Base-by-base conservation (phyloP, 2,113 vertebrate genomes). In the Acanthochromis polyacanthus region DNA sequence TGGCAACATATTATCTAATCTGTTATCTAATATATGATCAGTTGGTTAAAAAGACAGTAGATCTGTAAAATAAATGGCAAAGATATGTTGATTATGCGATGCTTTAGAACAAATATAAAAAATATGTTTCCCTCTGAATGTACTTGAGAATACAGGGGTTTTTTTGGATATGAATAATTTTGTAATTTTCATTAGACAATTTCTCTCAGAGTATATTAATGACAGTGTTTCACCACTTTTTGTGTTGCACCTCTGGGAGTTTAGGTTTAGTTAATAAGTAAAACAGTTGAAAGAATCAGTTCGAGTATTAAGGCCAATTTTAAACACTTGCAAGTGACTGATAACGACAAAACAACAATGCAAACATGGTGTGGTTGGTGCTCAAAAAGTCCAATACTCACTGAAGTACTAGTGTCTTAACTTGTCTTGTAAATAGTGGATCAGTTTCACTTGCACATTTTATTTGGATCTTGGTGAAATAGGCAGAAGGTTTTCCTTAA, bases 401-500 rank as follows among this genome's bases (percentile, higher is more conserved):
- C 16, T 43, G 63, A 48, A 19, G 23, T 5, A 22, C 32, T 20
- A 30, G 17, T 22, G 15, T 22, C 28, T 45, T 6, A 40, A 40
- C 40, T n/a, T 62, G 46, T 52, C 43, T 8, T 19, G 40, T 15
- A 19, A 48, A 14, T 45, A 9, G 22, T 55, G 30, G 38, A 32
- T 64, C 19, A 6, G 14, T 23, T 64, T 64, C 51, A 30, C 7
- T 55, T 38, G 20, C n/a, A 17, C 10, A 25, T 28, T 59, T 36
- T 36, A 45, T 43, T 28, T 63, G 59, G 10, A 64, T 30, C 48
- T n/a, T 50, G 19, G 19, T 50, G 4, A 8, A 50, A 50, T 10
- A 38, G n/a, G n/a, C n/a, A n/a, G 10, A 69, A 69, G 28, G 40
- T 50, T 45, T 16, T 32, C 28, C 40, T 52, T 17, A 53, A 67